Conservation (phyloP, 2,113 vertebrate species). For the Trochalopteron elliotii region DNA sequence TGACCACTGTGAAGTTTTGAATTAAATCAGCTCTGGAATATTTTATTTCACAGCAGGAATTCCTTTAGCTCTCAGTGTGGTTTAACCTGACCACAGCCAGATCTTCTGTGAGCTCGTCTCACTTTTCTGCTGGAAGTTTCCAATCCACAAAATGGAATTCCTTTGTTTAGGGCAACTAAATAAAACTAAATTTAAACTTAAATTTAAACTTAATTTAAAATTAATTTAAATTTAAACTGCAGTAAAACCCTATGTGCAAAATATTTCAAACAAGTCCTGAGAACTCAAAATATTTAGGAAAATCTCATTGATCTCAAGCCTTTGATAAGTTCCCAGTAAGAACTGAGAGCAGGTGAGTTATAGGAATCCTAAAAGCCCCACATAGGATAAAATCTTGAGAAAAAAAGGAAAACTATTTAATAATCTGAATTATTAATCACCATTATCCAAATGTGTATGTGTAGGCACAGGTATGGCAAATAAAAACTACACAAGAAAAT, state of each 20-base stretch:
- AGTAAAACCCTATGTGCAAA: not conserved
- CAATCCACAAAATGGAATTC: not conserved
- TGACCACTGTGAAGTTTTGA: not conserved
- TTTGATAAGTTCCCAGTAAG: not conserved
- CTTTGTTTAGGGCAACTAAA: not conserved
- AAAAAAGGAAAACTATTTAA: not conserved
- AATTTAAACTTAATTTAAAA: not conserved
- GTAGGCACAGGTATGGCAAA: not conserved
- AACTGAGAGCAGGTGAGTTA: not conserved
- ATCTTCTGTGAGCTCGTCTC: not conserved
- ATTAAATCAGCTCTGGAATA: not conserved
- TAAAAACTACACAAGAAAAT: not conserved
- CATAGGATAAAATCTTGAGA: not conserved
- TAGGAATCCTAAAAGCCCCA: not conserved
- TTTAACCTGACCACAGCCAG: not conserved
- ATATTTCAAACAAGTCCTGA: not conserved
- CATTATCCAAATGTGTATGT: rapidly evolving
- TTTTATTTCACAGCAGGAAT: not conserved
- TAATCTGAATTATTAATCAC: not conserved
- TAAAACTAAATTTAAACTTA: not conserved
- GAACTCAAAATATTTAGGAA: not conserved
- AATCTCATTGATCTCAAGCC: not conserved
- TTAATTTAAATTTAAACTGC: not conserved
- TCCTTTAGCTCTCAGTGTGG: not conserved
- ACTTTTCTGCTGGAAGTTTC: not conserved